Evolutionary conservation across 2,797 vertebrate species (phyloP), one percentile per base, ranked within the genome.

Genomic region (Spinibarbus caldwelli): DNA sequence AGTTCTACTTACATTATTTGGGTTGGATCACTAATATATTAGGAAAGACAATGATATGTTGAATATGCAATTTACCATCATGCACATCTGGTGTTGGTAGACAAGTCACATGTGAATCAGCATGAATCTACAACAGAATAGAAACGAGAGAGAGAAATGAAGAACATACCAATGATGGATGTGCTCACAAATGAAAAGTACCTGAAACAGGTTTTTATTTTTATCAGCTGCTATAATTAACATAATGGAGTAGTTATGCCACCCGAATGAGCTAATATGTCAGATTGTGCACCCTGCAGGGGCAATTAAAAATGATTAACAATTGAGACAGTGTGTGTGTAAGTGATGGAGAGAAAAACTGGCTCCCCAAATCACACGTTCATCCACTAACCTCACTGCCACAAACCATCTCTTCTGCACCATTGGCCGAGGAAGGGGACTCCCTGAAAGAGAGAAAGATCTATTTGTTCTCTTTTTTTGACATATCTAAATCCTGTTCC

Each of bases 391-490:
- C 90, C 87, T 89, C 41, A 84, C 70, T 84, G 87, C 80, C 87
- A 89, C 78, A 84, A 87, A 76, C 41, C 62, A 85, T 82, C 34
- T n/a, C 73, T 86, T 88, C 87, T 84, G 88, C 90, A 73, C 78
- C 80, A 49, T 79, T 78, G 54, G 84, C 57, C 73, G 67, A 78
- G 76, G 15, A 78, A 23, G 84, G 82, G 59, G 66, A 78, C 77
- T 86, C 64, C 87, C 88, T 89, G 68, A 78, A 19, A 9, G 6
- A 77, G 23, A 92, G 90, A 87, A 17, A 89, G 79, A 92, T 85
- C 38, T 82, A 86, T 88, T 83, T 93, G 90, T 90, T 93, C 89
- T 82, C 77, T 85, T 78, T 93, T 95, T 59, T 64, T 87, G 73
- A 82, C 81, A 84, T 64, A 67, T 82, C 81, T 59, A 78, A 70